A percentile compares a stretch with the other conserved stretches of the same genome.
Evolutionary conservation across 2,797 vertebrate species (phyloP).

Genomic region (Carcharodon carcharias): DNA sequence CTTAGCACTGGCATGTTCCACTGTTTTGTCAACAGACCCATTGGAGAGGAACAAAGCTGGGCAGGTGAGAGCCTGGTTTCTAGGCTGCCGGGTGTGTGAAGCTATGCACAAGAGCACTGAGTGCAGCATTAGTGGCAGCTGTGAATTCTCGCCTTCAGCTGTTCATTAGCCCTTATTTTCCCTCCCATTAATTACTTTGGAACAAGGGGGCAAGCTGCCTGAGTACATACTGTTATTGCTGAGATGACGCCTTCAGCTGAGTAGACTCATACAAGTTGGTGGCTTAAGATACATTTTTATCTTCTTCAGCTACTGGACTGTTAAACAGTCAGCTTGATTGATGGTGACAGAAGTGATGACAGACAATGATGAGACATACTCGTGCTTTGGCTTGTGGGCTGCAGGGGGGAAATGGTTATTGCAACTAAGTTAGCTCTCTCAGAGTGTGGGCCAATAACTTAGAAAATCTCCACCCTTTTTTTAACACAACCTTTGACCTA

Average conservation of each 20-base stretch:
- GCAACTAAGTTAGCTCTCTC: slow-evolving; percentile 67
- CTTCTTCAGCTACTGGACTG: slow-evolving; percentile 69
- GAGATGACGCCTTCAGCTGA: not conserved
- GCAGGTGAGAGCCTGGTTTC: slow-evolving; percentile 34
- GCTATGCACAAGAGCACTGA: slow-evolving; percentile 33
- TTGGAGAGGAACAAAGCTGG: slow-evolving; percentile 36
- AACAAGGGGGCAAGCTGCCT: slow-evolving; percentile 34
- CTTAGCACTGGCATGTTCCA: slow-evolving; percentile 37
- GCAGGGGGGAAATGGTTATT: slow-evolving; percentile 72
- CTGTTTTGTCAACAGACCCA: slow-evolving; percentile 37
- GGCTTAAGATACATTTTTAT: slow-evolving; percentile 40
- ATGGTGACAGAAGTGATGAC: slow-evolving; percentile 58
- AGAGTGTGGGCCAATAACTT: slow-evolving; percentile 54
- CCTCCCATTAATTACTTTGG: slow-evolving; percentile 35
- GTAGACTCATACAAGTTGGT: not conserved
- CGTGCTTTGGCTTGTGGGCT: slow-evolving; percentile 71
- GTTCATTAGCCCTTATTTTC: slow-evolving; percentile 33
- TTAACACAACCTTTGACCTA: slow-evolving; percentile 14
- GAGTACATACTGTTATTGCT: not conserved
- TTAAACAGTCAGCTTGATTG: slow-evolving; percentile 5
- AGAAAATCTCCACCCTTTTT: not conserved
- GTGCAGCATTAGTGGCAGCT: slow-evolving; percentile 26
- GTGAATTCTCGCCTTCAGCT: slow-evolving; percentile 31
- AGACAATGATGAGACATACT: slow-evolving; percentile 71
- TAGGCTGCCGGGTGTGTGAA: slow-evolving; percentile 34